Evolutionary conservation across 2,888 invertebrate species (phyloP).

Genomic region (Ichneumoninae sp.): DNA sequence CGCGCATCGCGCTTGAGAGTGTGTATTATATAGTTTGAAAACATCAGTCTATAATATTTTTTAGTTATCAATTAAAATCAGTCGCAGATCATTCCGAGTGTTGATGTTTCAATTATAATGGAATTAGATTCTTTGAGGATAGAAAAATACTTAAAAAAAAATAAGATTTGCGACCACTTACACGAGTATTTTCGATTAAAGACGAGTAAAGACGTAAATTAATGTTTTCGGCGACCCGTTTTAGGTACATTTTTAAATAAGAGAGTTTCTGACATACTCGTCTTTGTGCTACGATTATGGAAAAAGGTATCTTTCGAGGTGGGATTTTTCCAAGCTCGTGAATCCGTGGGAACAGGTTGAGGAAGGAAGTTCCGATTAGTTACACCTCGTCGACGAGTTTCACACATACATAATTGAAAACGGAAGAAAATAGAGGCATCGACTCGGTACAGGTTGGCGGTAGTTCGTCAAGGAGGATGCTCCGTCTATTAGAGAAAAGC

Average conservation of each 20-base stretch:
- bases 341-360: constrained; percentile 49
- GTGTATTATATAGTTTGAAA: background rate
- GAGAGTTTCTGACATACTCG: background rate
- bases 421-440: constrained; percentile 15
- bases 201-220: no score
- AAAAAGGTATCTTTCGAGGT: background rate
- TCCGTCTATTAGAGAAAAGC: constrained; percentile 56
- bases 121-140: background rate
- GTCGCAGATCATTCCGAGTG: no score
- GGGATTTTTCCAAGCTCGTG: constrained; percentile 18
- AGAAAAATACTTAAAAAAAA: no score
- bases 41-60: background rate
- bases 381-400: constrained; percentile 38
- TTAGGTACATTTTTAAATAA: background rate
- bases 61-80: no score
- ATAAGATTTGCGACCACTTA: no score
- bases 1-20: background rate
- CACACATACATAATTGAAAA: constrained; percentile 5
- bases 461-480: constrained; percentile 38
- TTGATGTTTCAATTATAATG: background rate
- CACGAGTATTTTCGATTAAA: no score
- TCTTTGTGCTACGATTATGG: background rate
- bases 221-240: background rate
- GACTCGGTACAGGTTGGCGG: constrained; percentile 58
- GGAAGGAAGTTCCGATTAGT: constrained; percentile 54